Evolutionary conservation across 2,113 vertebrate genomes (phyloP), one percentile per base, ranked within the genome.

Genomic region (Calonectris borealis): DNA sequence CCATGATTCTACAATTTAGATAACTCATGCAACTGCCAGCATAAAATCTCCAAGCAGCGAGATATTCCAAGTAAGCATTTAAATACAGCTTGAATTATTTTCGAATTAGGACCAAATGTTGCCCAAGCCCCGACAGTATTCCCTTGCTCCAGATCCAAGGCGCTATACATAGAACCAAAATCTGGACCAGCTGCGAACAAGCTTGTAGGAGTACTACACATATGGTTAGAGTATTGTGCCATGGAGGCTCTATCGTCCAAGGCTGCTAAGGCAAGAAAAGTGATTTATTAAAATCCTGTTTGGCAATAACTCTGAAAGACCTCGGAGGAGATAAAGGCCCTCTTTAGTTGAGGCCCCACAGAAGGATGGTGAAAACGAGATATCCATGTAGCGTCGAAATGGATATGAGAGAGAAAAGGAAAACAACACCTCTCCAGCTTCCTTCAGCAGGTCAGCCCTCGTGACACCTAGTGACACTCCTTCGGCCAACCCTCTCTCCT

Each of bases 61-160:
- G 58, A 44, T 72, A 92, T 82, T 93, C 86, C 77, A 68, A 88
- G 51, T 19, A 79, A 90, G 49, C 38, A 73, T 71, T 88, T 77
- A 95, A 92, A 88, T 29, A 25, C 22, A 79, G 51, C 19, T 78
- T 62, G 54, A 92, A 76, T 57, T 76, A 75, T 51, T 93, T 89
- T 77, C 0, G 0, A 90, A 83, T 94, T 65, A 61, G 36, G 62
- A 92, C 54, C 71, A 88, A 94, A 90, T 69, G 90, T 60, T 92
- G 48, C 24, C 66, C n/a, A 27, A 92, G 21, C 54, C 70, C 26
- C 0, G 5, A 49, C 36, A 49, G 36, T 24, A 62, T 86, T 77
- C 40, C 32, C 57, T 62, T 21, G 42, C 69, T 86, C 27, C 26
- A 79, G 58, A 71, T 85, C 75, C 75, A 76, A 48, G 16, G 24